Evolutionary conservation across 1,140 invertebrate species (phyloP).

Genomic region (Magallana gigas): DNA sequence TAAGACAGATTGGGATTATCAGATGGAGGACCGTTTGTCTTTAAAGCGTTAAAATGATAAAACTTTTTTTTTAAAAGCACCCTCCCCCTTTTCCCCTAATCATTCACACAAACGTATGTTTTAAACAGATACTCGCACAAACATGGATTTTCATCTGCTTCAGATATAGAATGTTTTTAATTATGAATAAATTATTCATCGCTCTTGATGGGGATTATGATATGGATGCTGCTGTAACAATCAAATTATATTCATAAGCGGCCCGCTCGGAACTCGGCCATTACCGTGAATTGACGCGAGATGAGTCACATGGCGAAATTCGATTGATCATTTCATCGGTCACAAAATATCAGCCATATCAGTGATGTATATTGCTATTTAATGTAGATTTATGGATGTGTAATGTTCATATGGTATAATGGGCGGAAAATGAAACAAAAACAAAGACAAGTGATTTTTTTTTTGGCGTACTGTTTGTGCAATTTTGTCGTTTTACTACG

Average conservation of each 20-base stretch:
- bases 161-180: background rate
- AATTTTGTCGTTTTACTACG: background rate
- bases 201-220: slow-evolving; percentile 16
- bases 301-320: slow-evolving; percentile 24
- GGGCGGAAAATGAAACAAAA: background rate
- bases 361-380: slow-evolving; percentile 36
- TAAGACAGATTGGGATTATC: background rate
- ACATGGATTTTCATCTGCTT: background rate
- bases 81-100: background rate
- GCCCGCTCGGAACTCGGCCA: background rate
- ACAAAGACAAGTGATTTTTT: background rate
- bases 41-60: too few relatives aligned
- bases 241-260: slow-evolving; percentile 32
- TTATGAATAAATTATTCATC: slow-evolving; percentile 28
- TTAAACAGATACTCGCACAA: too few relatives aligned
- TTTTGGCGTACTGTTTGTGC: background rate
- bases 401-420: slow-evolving; percentile 32
- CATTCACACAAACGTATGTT: background rate
- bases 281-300: background rate
- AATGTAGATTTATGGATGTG: slow-evolving; percentile 31
- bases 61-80: background rate
- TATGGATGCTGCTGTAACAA: slow-evolving; percentile 9
- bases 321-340: slow-evolving; percentile 33
- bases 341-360: slow-evolving; percentile 30
- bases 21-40: background rate